Percentiles rank a stretch among this genome's conserved stretches.
Evolutionary conservation across 2,888 invertebrate genomes (phyloP).

Genomic region (Drosophila nr. medialis): DNA sequence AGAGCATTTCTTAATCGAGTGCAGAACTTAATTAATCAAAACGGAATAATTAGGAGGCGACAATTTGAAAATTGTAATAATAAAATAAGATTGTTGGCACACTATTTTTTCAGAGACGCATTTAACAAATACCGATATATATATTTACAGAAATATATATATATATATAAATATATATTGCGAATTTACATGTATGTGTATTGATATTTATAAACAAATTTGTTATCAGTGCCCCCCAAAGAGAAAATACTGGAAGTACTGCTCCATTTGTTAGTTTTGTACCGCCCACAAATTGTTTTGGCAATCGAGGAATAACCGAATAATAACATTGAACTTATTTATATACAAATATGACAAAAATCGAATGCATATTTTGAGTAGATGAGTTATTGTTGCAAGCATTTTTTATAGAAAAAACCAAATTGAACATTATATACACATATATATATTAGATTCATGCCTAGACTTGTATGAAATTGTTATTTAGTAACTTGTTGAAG

Average conservation of each 20-base stretch:
- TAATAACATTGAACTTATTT: slow-evolving; percentile 36
- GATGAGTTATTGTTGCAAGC: slow-evolving; percentile 68
- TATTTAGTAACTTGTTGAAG: slow-evolving; percentile 77
- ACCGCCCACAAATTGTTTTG: slow-evolving; percentile 48
- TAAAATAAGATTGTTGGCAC: slow-evolving; percentile 59
- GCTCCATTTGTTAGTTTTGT: slow-evolving; percentile 70
- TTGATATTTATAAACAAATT: slow-evolving; percentile 55
- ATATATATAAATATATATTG: slow-evolving; percentile 34
- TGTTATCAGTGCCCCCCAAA: slow-evolving; percentile 56
- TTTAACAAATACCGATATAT: slow-evolving; percentile 67
- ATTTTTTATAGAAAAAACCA: slow-evolving; percentile 57
- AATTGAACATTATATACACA: slow-evolving; percentile 25
- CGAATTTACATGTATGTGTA: slow-evolving; percentile 50
- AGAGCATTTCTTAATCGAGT: slow-evolving; percentile 28
- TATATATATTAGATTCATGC: slow-evolving; percentile 15
- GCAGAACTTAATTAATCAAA: slow-evolving; percentile 51
- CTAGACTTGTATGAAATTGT: slow-evolving; percentile 52
- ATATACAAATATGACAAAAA: slow-evolving; percentile 24
- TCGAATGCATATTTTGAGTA: slow-evolving; percentile 66
- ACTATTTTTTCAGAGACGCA: slow-evolving; percentile 78
- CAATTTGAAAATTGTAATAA: slow-evolving; percentile 7
- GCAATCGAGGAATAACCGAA: slow-evolving; percentile 62
- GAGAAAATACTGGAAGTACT: slow-evolving; percentile 24
- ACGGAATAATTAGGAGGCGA: slow-evolving; percentile 12
- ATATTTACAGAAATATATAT: slow-evolving; percentile 53